A percentile compares a stretch with the other conserved stretches of the same genome.
phyloP scores from a whole-genome alignment of 2,113 vertebrate species.

The Pteruthius melanotis region DNA sequence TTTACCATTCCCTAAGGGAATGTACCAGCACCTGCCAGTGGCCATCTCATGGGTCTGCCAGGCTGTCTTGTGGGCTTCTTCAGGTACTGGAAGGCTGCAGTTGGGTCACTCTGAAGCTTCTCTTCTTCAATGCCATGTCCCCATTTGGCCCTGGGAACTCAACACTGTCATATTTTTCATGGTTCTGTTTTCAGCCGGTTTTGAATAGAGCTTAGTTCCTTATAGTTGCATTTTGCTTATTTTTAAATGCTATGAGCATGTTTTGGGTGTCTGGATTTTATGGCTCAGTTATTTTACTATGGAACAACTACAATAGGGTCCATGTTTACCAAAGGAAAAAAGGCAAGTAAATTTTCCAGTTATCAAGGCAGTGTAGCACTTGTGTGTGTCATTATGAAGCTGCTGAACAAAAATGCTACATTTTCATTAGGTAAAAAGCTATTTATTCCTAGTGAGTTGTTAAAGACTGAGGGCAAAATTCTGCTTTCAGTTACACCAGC shows the following conservation, averaged over 20 bases:
- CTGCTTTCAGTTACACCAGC: conserved; percentile 9
- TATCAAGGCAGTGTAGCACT: conserved; percentile 36
- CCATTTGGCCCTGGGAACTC: not conserved
- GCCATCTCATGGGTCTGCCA: not conserved
- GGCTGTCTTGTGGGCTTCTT: not conserved
- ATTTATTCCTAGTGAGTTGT: conserved; percentile 59
- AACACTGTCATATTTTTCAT: not conserved
- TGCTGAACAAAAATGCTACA: conserved; percentile 23
- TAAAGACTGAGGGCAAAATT: conserved; percentile 29
- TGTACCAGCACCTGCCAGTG: not conserved
- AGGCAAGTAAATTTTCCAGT: conserved; percentile 51
- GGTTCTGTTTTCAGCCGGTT: not conserved
- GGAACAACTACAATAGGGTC: not conserved
- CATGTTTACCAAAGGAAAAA: conserved; percentile 24
- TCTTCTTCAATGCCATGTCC: not conserved
- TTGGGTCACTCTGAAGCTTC: not conserved
- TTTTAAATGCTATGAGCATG: not conserved
- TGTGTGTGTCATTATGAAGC: conserved; percentile 36
- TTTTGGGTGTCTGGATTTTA: conserved; percentile 19
- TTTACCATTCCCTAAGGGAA: not conserved
- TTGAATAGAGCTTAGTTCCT: not conserved
- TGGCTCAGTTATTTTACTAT: conserved; percentile 25
- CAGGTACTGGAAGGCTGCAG: not conserved
- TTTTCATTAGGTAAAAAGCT: conserved; percentile 58
- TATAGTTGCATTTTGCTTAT: not conserved